Base-by-base conservation (phyloP, 2,797 vertebrate genomes). In the Rhinatrema bivittatum region DNA sequence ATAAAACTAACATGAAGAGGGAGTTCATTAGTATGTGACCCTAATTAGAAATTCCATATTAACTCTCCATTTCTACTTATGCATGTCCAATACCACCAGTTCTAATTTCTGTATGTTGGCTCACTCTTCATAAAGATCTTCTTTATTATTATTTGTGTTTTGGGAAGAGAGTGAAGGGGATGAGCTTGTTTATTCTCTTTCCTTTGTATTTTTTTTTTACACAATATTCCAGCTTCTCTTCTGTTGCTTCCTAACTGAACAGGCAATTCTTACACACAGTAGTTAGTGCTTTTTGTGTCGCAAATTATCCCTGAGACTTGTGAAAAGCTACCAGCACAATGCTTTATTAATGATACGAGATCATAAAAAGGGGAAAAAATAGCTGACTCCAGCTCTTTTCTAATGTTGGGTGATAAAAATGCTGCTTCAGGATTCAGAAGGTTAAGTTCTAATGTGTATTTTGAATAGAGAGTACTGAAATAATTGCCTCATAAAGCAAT, bases 381-480 rank as follows among this genome's bases (percentile, higher is more conserved):
- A 82, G 87, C 90, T 91, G 88, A 93, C 86, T 75, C 54, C 48
- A 74, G 68, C 76, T 85, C 78, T 90, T 88, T 86, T 80, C 80
- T 87, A 85, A 85, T 85, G 86, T 69, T 71, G 82, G 82, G 86
- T 87, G 87, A 90, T 90, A 90, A 90, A 89, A 90, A 80, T 78
- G 85, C 85, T 87, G 89, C 84, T 90, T 86, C 82, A 84, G 79
- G 77, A 87, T 86, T 87, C 85, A 86, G 83, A 91, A 90, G 88
- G 88, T 91, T 91, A 91, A 91, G 87, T 87, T 88, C 80, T 88
- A 87, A 88, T 91, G 85, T 88, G 77, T 90, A 86, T 90, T 90
- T 90, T 90, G 85, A 87, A 88, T 88, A 78, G 74, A 84, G 79
- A 82, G 81, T 76, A 82, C 82, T 82, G 72, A 83, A 87, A 89